A percentile compares a stretch with the other conserved stretches of the same genome.
phyloP scores from a whole-genome alignment of 1,140 invertebrate genomes.

The Yoshiicerus persimilis region DNA sequence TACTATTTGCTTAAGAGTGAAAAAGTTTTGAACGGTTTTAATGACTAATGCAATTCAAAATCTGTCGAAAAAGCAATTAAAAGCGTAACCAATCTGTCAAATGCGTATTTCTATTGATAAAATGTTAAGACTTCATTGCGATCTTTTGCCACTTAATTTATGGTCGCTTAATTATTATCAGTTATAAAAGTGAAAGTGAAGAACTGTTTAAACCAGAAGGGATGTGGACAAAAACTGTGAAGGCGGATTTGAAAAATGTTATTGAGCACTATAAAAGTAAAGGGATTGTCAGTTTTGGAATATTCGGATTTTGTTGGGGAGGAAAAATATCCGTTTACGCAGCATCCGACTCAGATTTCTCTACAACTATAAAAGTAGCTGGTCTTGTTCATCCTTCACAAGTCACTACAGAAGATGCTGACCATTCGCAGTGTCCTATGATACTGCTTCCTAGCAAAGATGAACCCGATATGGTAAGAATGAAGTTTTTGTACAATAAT shows the following conservation, averaged over 20 bases:
- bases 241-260: constrained; percentile 28
- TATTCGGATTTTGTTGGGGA: constrained; percentile 49
- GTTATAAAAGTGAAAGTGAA: background rate
- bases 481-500: no score
- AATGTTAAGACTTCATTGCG: no score
- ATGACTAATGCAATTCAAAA: no score
- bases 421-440: constrained; percentile 31
- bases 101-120: no score
- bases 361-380: constrained; percentile 30
- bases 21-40: no score
- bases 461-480: constrained; percentile 47
- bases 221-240: constrained; percentile 22
- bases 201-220: constrained; percentile 6
- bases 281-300: constrained; percentile 32
- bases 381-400: constrained; percentile 41
- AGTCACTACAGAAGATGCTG: constrained; percentile 25
- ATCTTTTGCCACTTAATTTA: no score
- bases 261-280: constrained; percentile 37
- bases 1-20: no score
- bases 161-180: no score
- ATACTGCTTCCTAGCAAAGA: constrained; percentile 34
- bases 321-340: constrained; percentile 39
- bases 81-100: no score
- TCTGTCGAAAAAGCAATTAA: no score
- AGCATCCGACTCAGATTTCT: constrained; percentile 5